phyloP scores from a whole-genome alignment of 2,113 vertebrate genomes.

The Vombatus ursinus region DNA sequence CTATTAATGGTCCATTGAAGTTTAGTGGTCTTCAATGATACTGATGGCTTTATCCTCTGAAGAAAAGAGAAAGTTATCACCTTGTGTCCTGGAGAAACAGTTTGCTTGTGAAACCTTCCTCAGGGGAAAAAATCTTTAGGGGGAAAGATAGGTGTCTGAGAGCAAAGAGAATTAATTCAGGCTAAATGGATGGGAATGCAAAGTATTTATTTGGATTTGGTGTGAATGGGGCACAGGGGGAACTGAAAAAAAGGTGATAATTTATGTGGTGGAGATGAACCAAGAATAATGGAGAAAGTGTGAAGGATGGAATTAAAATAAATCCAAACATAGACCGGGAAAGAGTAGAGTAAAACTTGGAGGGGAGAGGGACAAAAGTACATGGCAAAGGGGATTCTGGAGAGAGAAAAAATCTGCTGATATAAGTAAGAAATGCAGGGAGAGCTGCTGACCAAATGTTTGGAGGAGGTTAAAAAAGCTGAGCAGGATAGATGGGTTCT shows the following conservation, averaged over 20 bases:
- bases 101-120: conserved; percentile 69
- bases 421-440: conserved; percentile 12
- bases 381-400: conserved; percentile 8
- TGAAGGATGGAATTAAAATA: conserved; percentile 64
- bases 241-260: conserved; percentile 79
- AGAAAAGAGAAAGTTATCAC: background rate
- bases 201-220: conserved; percentile 82
- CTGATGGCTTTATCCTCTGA: background rate
- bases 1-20: background rate
- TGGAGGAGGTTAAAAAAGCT: conserved; percentile 39
- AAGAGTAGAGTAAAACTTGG: conserved; percentile 51
- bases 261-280: conserved; percentile 79
- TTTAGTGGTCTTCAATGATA: background rate
- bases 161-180: conserved; percentile 79
- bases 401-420: background rate
- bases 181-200: conserved; percentile 81
- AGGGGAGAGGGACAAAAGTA: conserved; percentile 55
- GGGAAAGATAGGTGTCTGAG: conserved; percentile 68
- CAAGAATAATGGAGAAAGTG: conserved; percentile 73
- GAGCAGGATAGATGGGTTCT: conserved; percentile 42
- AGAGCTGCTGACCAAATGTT: conserved; percentile 46
- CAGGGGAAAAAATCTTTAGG: conserved; percentile 64
- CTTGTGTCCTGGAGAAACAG: conserved; percentile 11
- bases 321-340: conserved; percentile 62
- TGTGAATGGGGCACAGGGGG: conserved; percentile 76